Base-by-base conservation (phyloP, 2,888 invertebrate species). In the Tinea trinotella region DNA sequence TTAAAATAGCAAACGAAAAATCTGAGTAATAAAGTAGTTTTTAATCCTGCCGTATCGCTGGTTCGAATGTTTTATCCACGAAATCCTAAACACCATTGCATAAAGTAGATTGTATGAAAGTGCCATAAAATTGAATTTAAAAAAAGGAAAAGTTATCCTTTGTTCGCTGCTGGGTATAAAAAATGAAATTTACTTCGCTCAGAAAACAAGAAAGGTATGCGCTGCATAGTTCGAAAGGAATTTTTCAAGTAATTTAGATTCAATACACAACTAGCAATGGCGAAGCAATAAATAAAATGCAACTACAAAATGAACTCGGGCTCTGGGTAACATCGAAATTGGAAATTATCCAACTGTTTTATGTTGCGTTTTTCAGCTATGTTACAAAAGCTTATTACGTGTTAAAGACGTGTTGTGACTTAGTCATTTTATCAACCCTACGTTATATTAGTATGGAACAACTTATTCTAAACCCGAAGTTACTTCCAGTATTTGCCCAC, bases 271-370 rank as follows among this genome's bases (percentile, higher is more conserved):
- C 66, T 64, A 67, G 67, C 71, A 63, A 71, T 70, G 66, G 69
- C 66, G 59, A 49, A 61, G 73, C 70, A 68, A 75, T 77, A 79
- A 80, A 79, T 78, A 79, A 76, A 76, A 65, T 72, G 73, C 74
- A 77, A 73, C 68, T 74, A n/a, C 65, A 67, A 74, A 80, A 76
- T 74, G 74, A 74, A 75, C 53, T 75, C 71, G 65, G 64, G 70
- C 66, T 54, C 57, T 52, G 52, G 55, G 57, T 35, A 56, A 56
- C 55, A 59, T 59, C 56, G 59, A 58, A 60, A 60, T 60, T 79
- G 80, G 78, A 79, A 71, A 71, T 79, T 74, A 74, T 80, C 80
- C 80, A 79, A 78, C 69, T 73, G 64, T 66, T 67, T 52, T 61
- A 66, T 65, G 62, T 30, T 30, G 30, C n/a, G 30, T 69, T 64